phyloP scores from a whole-genome alignment of 2,888 invertebrate species.

The Diloba caeruleocephala region DNA sequence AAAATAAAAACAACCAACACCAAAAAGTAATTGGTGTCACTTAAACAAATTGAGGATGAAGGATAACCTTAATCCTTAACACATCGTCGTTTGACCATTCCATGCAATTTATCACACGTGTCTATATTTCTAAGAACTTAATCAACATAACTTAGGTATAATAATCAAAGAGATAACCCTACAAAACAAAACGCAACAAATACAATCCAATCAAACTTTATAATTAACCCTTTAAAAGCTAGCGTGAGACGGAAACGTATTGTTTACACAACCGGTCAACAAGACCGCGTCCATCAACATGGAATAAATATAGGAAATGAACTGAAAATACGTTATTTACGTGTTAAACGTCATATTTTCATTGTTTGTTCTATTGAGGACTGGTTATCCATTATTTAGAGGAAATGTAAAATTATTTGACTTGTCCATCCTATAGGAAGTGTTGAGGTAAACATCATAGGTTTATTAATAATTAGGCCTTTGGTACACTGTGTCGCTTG shows the following conservation, averaged over 20 bases:
- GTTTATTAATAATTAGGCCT: too few species aligned
- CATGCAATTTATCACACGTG: too few species aligned
- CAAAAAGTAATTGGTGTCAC: too few species aligned
- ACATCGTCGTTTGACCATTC: too few species aligned
- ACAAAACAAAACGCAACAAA: background rate
- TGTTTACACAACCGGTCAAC: slow-evolving; percentile 40
- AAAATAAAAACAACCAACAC: too few species aligned
- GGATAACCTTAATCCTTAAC: too few species aligned
- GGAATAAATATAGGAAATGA: slow-evolving; percentile 49
- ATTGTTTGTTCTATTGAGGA: slow-evolving; percentile 35
- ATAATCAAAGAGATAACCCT: too few species aligned
- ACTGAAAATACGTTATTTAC: slow-evolving; percentile 31
- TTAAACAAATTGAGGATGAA: too few species aligned
- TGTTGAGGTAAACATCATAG: slow-evolving; percentile 12
- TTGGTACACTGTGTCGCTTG: too few species aligned
- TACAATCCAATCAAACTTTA: slow-evolving; percentile 28
- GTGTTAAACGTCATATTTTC: slow-evolving; percentile 16
- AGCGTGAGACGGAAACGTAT: slow-evolving; percentile 30
- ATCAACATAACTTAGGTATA: too few species aligned
- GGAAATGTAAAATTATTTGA: slow-evolving; percentile 23
- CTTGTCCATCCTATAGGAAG: slow-evolving; percentile 29
- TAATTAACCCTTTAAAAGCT: slow-evolving; percentile 43
- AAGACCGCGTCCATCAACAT: slow-evolving; percentile 28
- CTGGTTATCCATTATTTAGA: slow-evolving; percentile 34
- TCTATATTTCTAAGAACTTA: too few species aligned